Conservation (phyloP, 2,888 invertebrate genomes). For the Acrobasis repandana region DNA sequence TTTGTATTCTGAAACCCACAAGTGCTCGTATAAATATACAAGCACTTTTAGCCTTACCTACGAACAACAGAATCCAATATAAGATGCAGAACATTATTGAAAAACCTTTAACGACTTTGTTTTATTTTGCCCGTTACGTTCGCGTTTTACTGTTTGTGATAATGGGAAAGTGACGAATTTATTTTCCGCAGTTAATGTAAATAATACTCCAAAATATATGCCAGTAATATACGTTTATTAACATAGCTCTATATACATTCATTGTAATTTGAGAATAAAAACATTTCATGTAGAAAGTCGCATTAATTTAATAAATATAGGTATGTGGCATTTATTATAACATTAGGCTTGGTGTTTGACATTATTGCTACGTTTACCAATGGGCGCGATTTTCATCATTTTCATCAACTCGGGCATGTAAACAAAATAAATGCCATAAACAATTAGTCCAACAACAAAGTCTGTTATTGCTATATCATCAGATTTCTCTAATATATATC, state of each 20-base stretch:
- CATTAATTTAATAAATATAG: slow-evolving; percentile 72
- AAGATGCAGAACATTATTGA: slow-evolving; percentile 17
- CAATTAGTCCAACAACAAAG: slow-evolving; percentile 57
- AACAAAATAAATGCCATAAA: slow-evolving; percentile 61
- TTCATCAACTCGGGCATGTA: slow-evolving; percentile 46
- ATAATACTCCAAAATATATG: slow-evolving; percentile 51
- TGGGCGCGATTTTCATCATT: slow-evolving; percentile 40
- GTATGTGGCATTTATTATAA: slow-evolving; percentile 63
- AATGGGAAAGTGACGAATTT: slow-evolving; percentile 26
- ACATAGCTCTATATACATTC: slow-evolving; percentile 80
- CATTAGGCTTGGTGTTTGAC: slow-evolving; percentile 67
- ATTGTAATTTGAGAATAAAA: slow-evolving; percentile 79
- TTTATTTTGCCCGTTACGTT: slow-evolving; percentile 16
- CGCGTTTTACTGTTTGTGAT: slow-evolving; percentile 12
- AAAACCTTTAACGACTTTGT: slow-evolving; percentile 35
- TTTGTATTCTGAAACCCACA: too few relatives aligned
- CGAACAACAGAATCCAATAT: slow-evolving; percentile 35
- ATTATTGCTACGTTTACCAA: slow-evolving; percentile 51
- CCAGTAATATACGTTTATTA: slow-evolving; percentile 79
- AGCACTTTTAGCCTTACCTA: slow-evolving; percentile 31
- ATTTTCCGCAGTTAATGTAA: slow-evolving; percentile 17
- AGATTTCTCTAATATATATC: slow-evolving; percentile 71
- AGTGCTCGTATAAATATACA: too few relatives aligned
- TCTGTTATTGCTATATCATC: slow-evolving; percentile 57
- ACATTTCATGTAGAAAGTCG: slow-evolving; percentile 73